Percentiles rank a stretch among this genome's conserved stretches.
Evolutionary conservation across 2,797 vertebrate genomes (phyloP).

Genomic region (Lacerta bilineata): DNA sequence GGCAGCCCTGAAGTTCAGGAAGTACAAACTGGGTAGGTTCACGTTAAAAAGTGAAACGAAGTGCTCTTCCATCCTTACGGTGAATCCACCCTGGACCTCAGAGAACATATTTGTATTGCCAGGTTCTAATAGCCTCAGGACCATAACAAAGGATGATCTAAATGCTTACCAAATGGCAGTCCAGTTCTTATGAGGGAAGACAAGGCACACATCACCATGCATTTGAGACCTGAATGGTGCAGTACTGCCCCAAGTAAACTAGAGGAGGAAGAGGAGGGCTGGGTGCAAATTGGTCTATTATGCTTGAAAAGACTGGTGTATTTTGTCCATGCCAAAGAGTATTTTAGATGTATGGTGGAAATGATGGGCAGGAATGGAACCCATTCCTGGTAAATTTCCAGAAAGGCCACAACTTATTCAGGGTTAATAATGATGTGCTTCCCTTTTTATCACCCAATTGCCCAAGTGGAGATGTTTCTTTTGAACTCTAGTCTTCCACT

Average conservation of each 20-base stretch:
- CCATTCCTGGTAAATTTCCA: background rate
- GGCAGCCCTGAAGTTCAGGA: no score
- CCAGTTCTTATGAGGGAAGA: background rate
- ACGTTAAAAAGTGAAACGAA: no score
- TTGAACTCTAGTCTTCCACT: constrained; percentile 42
- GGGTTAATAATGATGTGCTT: background rate
- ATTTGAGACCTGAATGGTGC: background rate
- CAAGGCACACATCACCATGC: background rate
- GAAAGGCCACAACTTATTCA: background rate
- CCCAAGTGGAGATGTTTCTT: constrained; percentile 29
- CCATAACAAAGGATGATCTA: background rate
- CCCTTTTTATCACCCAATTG: constrained; percentile 20
- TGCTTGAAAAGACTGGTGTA: background rate
- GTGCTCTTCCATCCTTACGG: no score
- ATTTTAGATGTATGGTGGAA: background rate
- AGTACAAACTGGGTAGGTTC: no score
- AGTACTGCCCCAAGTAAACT: background rate
- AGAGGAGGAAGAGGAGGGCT: background rate
- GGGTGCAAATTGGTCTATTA: background rate
- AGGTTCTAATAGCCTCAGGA: constrained; percentile 12
- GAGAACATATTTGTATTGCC: background rate
- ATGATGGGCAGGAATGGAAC: background rate
- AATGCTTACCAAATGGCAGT: background rate
- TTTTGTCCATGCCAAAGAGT: background rate
- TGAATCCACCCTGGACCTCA: no score